Conservation (phyloP, 2,113 vertebrate species). For the Grallaria varia region DNA sequence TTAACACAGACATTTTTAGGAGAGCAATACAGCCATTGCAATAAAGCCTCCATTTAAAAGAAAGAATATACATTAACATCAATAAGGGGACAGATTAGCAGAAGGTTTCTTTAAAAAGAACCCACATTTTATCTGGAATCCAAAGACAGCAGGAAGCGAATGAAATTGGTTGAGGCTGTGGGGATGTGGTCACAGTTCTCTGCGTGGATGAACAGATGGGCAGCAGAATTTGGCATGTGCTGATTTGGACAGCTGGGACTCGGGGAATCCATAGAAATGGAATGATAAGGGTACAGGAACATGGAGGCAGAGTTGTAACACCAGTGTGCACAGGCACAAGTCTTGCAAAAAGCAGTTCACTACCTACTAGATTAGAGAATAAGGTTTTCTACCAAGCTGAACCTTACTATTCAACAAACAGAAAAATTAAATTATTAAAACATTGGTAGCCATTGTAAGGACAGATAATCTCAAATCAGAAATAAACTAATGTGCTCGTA, state of each 20-base stretch:
- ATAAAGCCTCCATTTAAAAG: not conserved
- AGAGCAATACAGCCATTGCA: not conserved
- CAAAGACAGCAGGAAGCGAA: conserved; percentile 49
- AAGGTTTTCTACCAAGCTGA: not conserved
- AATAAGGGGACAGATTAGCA: not conserved
- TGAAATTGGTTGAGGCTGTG: conserved; percentile 51
- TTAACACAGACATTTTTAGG: not conserved
- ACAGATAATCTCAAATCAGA: not conserved
- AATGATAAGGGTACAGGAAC: not conserved
- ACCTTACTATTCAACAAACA: not conserved
- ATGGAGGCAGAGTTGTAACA: not conserved
- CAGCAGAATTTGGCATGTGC: conserved; percentile 16
- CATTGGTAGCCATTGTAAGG: not conserved
- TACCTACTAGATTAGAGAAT: not conserved
- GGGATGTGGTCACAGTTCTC: conserved; percentile 40
- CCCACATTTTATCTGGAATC: conserved; percentile 43
- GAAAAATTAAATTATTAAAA: not conserved
- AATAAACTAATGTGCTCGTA: fast-evolving
- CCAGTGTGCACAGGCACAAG: not conserved
- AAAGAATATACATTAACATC: not conserved
- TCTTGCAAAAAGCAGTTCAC: not conserved
- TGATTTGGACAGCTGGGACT: conserved; percentile 32
- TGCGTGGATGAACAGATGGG: conserved; percentile 44
- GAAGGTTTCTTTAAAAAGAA: not conserved
- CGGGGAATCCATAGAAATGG: not conserved